Conservation (phyloP, 2,113 vertebrate species). For the Phycodurus eques region DNA sequence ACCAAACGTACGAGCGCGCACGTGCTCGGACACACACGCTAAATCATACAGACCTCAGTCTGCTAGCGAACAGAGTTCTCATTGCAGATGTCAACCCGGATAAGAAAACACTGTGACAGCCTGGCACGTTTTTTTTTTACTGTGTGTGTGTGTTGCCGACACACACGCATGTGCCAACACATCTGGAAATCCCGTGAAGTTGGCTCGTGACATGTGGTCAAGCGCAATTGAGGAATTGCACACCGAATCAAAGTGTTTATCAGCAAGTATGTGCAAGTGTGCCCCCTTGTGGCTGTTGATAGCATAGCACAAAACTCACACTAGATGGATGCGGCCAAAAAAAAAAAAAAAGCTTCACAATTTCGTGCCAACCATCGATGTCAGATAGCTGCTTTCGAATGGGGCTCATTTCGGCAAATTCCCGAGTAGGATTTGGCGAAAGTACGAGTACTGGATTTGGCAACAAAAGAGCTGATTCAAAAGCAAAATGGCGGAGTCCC, state of each 20-base stretch:
- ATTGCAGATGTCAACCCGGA: slow-evolving; percentile 19
- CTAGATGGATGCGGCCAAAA: too few relatives aligned
- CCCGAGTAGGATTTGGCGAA: too few relatives aligned
- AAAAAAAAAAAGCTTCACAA: too few relatives aligned
- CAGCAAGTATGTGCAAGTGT: neutral
- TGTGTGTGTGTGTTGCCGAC: neutral
- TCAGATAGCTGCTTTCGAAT: too few relatives aligned
- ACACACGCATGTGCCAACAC: neutral
- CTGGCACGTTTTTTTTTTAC: neutral
- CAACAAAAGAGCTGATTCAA: too few relatives aligned
- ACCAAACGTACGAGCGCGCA: neutral
- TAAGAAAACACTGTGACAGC: slow-evolving; percentile 26
- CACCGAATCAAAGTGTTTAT: neutral
- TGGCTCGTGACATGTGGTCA: neutral
- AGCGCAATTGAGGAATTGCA: neutral
- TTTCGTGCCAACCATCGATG: too few relatives aligned
- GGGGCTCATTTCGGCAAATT: too few relatives aligned
- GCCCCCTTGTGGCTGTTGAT: neutral
- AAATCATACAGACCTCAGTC: slow-evolving; percentile 18
- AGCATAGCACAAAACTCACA: neutral
- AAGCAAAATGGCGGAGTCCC: too few relatives aligned
- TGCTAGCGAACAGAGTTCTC: slow-evolving; percentile 16
- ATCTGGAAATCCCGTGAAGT: too few relatives aligned
- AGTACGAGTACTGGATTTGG: too few relatives aligned
- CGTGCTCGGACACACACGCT: neutral